These are phyloP conservation scores for Oscheius myriophilus DNA, from an alignment of 2,888 invertebrate species.

Conservation along the genomic window DNA sequence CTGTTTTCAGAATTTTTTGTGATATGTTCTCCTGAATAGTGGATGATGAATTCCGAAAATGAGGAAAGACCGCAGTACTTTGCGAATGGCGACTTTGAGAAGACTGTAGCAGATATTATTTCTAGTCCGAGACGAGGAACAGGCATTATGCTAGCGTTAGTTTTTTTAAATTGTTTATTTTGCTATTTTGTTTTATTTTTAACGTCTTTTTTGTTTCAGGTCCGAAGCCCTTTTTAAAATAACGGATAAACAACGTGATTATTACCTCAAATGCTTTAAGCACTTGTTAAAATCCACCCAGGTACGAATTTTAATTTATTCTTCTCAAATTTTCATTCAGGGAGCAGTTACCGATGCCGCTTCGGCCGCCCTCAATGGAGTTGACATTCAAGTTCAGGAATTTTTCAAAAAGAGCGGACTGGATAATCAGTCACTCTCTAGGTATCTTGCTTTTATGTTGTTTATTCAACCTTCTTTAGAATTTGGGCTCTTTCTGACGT, in stretches of 20 bases:
- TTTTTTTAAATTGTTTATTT: neutral
- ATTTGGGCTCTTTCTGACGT: slow-evolving; percentile 70
- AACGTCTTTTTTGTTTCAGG: slow-evolving; percentile 11
- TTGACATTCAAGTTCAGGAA: slow-evolving; percentile 60
- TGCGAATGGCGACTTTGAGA: slow-evolving; percentile 57
- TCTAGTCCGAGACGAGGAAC: slow-evolving; percentile 41
- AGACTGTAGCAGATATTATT: slow-evolving; percentile 54
- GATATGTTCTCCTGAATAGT: too few relatives aligned
- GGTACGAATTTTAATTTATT: slow-evolving; percentile 19
- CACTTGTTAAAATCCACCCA: slow-evolving; percentile 58
- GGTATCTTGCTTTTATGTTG: slow-evolving; percentile 22
- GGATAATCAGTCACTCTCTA: slow-evolving; percentile 56
- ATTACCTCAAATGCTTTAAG: slow-evolving; percentile 67
- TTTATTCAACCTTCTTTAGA: slow-evolving; percentile 29
- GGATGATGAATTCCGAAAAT: slow-evolving; percentile 29
- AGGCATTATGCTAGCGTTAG: neutral
- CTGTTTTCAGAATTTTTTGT: neutral
- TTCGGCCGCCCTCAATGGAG: slow-evolving; percentile 62
- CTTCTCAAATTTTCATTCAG: slow-evolving; percentile 29
- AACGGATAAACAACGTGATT: slow-evolving; percentile 64
- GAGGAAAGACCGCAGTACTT: slow-evolving; percentile 53
- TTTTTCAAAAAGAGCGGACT: slow-evolving; percentile 66
- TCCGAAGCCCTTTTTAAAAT: slow-evolving; percentile 59
- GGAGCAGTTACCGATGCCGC: slow-evolving; percentile 39
- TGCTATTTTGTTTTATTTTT: slow-evolving; percentile 18